phyloP scores from a whole-genome alignment of 2,888 invertebrate species.

The Bhutanitis thaidina region DNA sequence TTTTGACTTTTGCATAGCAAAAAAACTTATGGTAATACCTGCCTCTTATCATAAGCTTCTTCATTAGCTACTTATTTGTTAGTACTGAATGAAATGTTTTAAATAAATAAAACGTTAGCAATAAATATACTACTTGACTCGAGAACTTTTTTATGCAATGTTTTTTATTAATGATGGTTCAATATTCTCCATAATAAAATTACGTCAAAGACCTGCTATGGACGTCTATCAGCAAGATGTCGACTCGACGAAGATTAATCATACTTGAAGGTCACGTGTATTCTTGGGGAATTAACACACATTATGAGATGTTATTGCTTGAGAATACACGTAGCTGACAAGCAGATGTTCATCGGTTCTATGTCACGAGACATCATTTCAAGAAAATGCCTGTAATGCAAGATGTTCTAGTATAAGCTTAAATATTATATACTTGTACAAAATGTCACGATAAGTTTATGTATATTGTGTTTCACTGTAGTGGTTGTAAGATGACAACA shows the following conservation, averaged over 20 bases:
- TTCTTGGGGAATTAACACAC: conserved; percentile 99
- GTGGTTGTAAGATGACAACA: no score
- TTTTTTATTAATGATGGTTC: no score
- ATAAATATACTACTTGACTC: no score
- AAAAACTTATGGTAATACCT: no score
- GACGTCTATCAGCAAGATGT: neutral
- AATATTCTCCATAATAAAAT: no score
- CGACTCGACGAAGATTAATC: conserved; percentile 24
- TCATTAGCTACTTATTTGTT: no score
- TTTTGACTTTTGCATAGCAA: no score
- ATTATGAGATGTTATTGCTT: conserved; percentile 98
- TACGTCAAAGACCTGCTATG: neutral
- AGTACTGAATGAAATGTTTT: no score
- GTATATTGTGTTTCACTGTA: neutral
- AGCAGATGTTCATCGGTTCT: conserved; percentile 69
- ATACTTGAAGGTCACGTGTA: conserved; percentile 96
- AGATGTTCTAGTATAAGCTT: neutral
- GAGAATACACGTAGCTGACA: conserved; percentile 99
- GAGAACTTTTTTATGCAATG: no score
- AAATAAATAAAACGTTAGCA: no score
- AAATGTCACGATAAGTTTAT: neutral
- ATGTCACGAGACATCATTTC: neutral
- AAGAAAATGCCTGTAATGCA: neutral
- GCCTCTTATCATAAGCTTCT: no score
- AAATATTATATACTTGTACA: conserved; percentile 11